phyloP scores from a whole-genome alignment of 2,113 vertebrate genomes.

The Thymallus thymallus region DNA sequence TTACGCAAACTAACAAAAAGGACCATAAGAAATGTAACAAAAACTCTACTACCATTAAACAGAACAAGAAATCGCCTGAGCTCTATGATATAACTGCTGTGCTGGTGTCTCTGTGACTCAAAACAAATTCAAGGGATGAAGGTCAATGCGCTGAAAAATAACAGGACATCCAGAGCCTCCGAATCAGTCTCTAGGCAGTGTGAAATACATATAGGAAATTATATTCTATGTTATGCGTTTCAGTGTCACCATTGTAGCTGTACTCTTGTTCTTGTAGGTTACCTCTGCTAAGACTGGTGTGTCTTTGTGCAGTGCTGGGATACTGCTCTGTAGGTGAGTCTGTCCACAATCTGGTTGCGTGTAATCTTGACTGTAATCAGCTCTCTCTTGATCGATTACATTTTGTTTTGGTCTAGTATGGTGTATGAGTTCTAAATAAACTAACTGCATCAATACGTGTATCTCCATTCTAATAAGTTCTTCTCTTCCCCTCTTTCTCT shows the following conservation, averaged over 20 bases:
- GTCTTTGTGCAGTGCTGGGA: slow-evolving; percentile 45
- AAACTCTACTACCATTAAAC: neutral
- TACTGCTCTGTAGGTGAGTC: slow-evolving; percentile 60
- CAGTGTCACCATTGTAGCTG: neutral
- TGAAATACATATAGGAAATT: neutral
- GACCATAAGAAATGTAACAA: neutral
- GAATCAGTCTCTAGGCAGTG: neutral
- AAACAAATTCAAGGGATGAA: neutral
- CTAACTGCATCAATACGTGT: no score
- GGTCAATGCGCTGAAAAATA: neutral
- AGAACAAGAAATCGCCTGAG: neutral
- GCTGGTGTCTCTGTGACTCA: neutral
- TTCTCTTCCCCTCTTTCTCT: slow-evolving; percentile 14
- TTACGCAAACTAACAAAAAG: slow-evolving; percentile 10
- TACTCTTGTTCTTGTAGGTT: slow-evolving; percentile 47
- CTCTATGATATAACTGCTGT: no score
- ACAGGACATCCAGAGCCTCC: neutral
- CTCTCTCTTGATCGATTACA: neutral
- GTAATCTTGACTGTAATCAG: neutral
- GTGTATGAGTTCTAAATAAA: no score
- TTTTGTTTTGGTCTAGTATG: neutral
- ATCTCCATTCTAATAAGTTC: no score
- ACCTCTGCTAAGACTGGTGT: slow-evolving; percentile 56
- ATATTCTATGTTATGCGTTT: neutral
- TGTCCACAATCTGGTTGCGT: neutral